Evolutionary conservation across 2,113 vertebrate genomes (phyloP), one percentile per base, ranked within the genome.

Genomic region (Bubo blakistoni): DNA sequence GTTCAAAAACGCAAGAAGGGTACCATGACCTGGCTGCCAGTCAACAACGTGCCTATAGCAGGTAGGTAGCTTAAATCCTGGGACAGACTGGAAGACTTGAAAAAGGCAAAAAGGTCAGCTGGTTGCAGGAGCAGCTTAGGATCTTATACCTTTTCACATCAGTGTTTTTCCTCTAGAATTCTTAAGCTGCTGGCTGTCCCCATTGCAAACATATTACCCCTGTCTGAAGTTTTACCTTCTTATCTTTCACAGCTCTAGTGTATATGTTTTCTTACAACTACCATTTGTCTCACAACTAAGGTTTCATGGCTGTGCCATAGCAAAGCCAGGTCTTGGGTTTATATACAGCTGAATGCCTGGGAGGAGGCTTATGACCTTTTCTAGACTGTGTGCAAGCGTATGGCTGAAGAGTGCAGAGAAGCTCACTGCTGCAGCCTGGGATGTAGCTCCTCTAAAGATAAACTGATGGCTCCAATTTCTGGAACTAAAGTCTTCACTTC

Each of bases 1-100:
- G 27, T 99, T 61, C 99, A 99, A 91, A 99, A 99, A 82, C 98
- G 98, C 77, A 99, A 99, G 97, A 99, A 98, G 78, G 99, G 99
- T 9, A 99, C 98, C 34, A 97, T 94, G 73, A 94, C 97, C 51
- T 99, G 99, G 99, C 98, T 94, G 30, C 93, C 94, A 12, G 98
- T 99, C 91, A 98, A 91, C 77, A 97, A 88, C 0, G 94, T 95
- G 55, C 98, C 98, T 2, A 71, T 98, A 85, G 86, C 97, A 95
- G 99, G 99, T 99, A 61, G 76, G 97, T 20, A 17, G 24, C 21
- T 61, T 34, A 18, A 49, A 29, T 30, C 69, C 69, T 77, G 83
- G 17, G 42, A 27, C 17, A 74, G 16, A 10, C 26, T 21, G 71
- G 21, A 62, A 34, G 38, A 29, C n/a, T 24, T 71, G 44, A 58